Percentiles rank a stretch among this genome's conserved stretches.
These are phyloP conservation scores for Bombus cullumanus DNA, from an alignment of 1,140 invertebrate species.

Conservation along the genomic window DNA sequence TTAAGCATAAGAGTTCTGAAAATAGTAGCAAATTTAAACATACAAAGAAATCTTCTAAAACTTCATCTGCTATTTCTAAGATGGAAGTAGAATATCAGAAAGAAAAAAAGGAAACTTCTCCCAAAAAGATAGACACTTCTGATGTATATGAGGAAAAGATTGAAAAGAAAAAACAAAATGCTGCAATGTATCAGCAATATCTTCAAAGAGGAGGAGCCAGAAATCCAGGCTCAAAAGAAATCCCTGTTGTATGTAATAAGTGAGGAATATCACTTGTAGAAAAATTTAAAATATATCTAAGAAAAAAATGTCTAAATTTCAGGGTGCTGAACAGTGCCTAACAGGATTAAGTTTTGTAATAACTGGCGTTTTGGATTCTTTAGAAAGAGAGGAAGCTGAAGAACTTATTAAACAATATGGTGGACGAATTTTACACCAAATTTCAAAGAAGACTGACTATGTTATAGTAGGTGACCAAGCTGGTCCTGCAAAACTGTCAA, in stretches of 20 bases:
- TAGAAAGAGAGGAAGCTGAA: conserved; percentile 92
- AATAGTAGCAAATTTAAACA: neutral
- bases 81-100: conserved; percentile 25
- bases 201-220: conserved; percentile 89
- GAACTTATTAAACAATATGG: conserved; percentile 91
- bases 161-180: conserved; percentile 86
- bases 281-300: neutral
- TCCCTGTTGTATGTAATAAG: conserved; percentile 86
- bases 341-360: conserved; percentile 91
- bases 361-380: conserved; percentile 94
- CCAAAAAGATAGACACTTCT: conserved; percentile 17
- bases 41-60: conserved; percentile 17
- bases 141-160: conserved; percentile 85
- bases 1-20: conserved; percentile 1
- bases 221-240: conserved; percentile 91
- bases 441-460: conserved; percentile 93
- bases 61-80: neutral
- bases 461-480: conserved; percentile 92
- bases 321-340: conserved; percentile 90
- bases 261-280: conserved; percentile 21
- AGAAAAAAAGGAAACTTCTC: conserved; percentile 11
- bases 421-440: conserved; percentile 88
- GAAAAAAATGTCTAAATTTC: conserved; percentile 54
- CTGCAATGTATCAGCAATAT: conserved; percentile 88
- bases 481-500: conserved; percentile 92